These are phyloP conservation scores for Porites lutea DNA, from an alignment of 64 coral and sea anemone genomes.

Conservation along the genomic window DNA sequence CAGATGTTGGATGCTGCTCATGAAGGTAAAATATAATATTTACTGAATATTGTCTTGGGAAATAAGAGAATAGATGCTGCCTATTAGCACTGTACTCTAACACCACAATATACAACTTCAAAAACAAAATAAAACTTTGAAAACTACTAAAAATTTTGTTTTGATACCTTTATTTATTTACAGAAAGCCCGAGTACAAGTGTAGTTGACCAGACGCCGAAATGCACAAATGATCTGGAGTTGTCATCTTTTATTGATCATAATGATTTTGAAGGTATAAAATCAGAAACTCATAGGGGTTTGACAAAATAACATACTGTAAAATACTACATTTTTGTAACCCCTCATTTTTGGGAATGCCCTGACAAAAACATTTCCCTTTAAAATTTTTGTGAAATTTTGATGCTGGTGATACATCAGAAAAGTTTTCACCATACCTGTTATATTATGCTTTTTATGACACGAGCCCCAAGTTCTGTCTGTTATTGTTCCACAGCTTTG, in stretches of 20 bases:
- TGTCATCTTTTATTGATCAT: not conserved
- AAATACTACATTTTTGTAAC: not conserved
- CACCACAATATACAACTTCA: too few relatives aligned
- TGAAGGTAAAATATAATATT: too few relatives aligned
- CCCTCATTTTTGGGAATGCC: not conserved
- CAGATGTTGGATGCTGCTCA: too few relatives aligned
- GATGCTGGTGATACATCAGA: not conserved
- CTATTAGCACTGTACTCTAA: too few relatives aligned
- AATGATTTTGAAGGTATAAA: constrained; percentile 1
- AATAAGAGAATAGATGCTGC: too few relatives aligned
- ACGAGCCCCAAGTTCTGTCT: not conserved
- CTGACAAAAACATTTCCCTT: not conserved
- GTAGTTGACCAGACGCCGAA: not conserved
- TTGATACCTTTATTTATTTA: not conserved
- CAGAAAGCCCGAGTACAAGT: constrained; percentile 1
- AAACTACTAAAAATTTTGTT: not conserved
- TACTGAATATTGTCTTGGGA: too few relatives aligned
- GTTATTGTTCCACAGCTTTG: not conserved
- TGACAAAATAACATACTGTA: not conserved
- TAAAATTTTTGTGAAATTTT: not conserved
- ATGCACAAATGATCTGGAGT: not conserved
- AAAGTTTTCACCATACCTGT: not conserved
- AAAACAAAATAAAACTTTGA: too few relatives aligned
- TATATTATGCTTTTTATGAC: not conserved
- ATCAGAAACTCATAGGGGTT: not conserved